Evolutionary conservation across 2,797 vertebrate genomes (phyloP), one percentile per base, ranked within the genome.

Genomic region (Paguma larvata): DNA sequence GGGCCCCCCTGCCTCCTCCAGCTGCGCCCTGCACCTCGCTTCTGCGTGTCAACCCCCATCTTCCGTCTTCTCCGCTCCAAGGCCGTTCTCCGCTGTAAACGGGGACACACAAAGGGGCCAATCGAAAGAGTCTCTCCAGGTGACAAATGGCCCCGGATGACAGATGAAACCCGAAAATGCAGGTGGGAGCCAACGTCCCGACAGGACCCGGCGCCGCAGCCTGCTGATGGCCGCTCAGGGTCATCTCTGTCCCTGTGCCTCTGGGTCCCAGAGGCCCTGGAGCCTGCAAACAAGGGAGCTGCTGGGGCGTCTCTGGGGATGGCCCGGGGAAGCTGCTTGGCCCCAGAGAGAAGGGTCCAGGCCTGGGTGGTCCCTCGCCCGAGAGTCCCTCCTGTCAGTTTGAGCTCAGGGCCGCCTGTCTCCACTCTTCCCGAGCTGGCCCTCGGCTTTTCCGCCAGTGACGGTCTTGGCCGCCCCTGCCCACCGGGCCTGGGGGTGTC

Each of bases 1-100:
- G 38, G 38, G 38, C 38, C 38, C 38, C 38, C 38, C 38, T 38
- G 11, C 21, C 27, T 53, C 38, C 30, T 3, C 19, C 25, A 2
- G 7, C 30, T 13, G 0, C 0, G 9, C 56, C 51, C 83, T 16
- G 16, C 8, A 1, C 8, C 32, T 6, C 48, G 11, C 19, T 30
- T 44, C 88, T 30, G 34, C n/a, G 38, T 21, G 7, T 12, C 30
- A 6, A 5, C 15, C 5, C 3, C 6, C 53, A 1, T 38, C 48
- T 16, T 38, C 6, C 10, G 30, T 65, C 41, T 15, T 21, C 80
- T 32, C 77, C 6, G 8, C 4, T 4, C 1, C 1, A 7, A 2
- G 7, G 27, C 32, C 56, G 0, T 3, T 62, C 67, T 51, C 72
- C n/a, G 6, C 30, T 5, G 9, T 18, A 56, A n/a, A 51, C 78